phyloP scores from a whole-genome alignment of 1,140 invertebrate genomes.

The Chionoecetes opilio region DNA sequence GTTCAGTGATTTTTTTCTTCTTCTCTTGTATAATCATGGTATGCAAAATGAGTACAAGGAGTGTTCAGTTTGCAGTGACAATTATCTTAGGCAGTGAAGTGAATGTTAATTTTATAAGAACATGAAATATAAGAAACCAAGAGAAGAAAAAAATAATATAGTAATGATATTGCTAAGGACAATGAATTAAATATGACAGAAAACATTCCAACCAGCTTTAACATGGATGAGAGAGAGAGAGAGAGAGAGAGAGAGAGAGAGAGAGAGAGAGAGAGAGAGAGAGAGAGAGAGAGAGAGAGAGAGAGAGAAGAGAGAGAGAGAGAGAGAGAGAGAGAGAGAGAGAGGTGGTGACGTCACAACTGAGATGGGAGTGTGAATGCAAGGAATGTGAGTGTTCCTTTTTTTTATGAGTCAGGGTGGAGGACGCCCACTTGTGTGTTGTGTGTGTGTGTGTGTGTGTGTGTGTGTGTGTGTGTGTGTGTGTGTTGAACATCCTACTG shows the following conservation, averaged over 20 bases:
- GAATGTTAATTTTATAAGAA: no score
- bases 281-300: conserved; percentile 40
- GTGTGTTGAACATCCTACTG: neutral
- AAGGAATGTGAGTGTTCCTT: conserved; percentile 40
- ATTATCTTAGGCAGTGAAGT: no score
- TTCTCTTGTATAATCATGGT: no score
- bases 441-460: neutral
- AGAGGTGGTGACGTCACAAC: neutral
- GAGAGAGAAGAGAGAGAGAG: no score
- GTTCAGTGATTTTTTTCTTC: no score
- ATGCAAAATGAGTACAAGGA: no score
- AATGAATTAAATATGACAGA: neutral
- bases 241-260: conserved; percentile 33
- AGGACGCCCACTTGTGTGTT: neutral
- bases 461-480: neutral
- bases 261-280: conserved; percentile 38
- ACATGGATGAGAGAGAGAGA: neutral
- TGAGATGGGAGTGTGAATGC: conserved; percentile 35
- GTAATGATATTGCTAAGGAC: neutral
- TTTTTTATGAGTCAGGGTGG: conserved; percentile 32
- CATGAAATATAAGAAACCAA: neutral
- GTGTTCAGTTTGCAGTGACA: no score
- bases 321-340: neutral
- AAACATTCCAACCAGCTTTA: neutral
- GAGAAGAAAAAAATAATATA: neutral